Conservation (phyloP, 92 coral and sea anemone genomes). For the Heteractis magnifica region DNA sequence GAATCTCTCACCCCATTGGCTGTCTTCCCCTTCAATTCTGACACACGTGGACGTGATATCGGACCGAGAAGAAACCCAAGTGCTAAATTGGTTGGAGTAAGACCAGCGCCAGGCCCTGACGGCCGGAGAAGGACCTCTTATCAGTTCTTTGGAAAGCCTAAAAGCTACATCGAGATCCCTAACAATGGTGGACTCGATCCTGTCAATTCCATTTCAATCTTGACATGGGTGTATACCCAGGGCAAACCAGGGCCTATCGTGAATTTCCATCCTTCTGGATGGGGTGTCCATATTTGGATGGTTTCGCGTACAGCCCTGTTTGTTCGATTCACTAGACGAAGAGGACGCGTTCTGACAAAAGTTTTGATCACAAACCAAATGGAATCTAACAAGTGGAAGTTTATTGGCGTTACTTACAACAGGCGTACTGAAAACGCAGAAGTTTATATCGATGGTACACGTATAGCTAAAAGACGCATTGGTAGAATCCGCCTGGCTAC, state of each 20-base stretch:
- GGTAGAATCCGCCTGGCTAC: conserved; percentile 65
- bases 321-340: conserved; percentile 62
- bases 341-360: conserved; percentile 41
- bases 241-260: conserved; percentile 63
- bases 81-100: conserved; percentile 56
- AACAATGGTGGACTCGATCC: conserved; percentile 69
- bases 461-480: conserved; percentile 39
- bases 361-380: conserved; percentile 45
- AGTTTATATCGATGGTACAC: conserved; percentile 55
- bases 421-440: conserved; percentile 52
- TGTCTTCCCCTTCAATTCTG: conserved; percentile 61
- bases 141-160: conserved; percentile 70
- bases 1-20: conserved; percentile 52
- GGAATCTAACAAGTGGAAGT: conserved; percentile 56
- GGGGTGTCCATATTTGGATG: conserved; percentile 79
- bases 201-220: conserved; percentile 58
- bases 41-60: conserved; percentile 54
- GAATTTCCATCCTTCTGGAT: conserved; percentile 57
- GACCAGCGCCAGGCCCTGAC: conserved; percentile 79
- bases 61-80: conserved; percentile 58
- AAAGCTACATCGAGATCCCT: conserved; percentile 71
- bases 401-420: conserved; percentile 59
- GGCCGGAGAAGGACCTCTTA: conserved; percentile 61
- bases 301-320: conserved; percentile 44
- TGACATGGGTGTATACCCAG: conserved; percentile 67